Percentiles rank a stretch among this genome's conserved stretches.
Evolutionary conservation across 1,140 invertebrate genomes (phyloP).

Genomic region (Schlechtendalia chinensis): DNA sequence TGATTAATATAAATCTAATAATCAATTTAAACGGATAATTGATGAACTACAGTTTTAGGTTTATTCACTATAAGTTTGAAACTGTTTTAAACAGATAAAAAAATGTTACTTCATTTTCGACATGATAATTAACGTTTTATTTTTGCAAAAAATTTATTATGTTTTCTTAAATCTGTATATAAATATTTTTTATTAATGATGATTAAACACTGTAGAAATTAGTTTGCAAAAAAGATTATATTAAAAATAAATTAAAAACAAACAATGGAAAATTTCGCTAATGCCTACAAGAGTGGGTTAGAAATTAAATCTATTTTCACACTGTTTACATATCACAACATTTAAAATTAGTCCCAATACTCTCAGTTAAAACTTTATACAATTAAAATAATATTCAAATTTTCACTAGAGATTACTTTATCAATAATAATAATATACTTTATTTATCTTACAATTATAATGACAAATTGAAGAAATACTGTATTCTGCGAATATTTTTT

Average conservation of each 20-base stretch:
- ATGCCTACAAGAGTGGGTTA: neutral
- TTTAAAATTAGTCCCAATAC: neutral
- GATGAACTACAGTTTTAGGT: too few species aligned
- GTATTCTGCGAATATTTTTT: neutral
- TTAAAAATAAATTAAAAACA: slow-evolving; percentile 10
- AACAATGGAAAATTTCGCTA: neutral
- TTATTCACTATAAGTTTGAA: too few species aligned
- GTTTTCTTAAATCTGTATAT: neutral
- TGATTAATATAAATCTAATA: too few species aligned
- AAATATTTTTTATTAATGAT: neutral
- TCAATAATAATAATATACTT: too few species aligned
- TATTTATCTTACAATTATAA: neutral
- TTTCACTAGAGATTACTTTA: neutral
- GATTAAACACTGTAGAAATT: neutral
- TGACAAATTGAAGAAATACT: neutral
- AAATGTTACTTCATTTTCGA: neutral
- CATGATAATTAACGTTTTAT: neutral
- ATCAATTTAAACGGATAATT: too few species aligned
- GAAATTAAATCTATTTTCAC: too few species aligned
- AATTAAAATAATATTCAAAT: neutral
- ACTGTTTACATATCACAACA: too few species aligned
- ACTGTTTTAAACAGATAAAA: too few species aligned
- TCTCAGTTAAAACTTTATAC: neutral
- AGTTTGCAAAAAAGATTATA: neutral
- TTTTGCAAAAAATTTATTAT: neutral